Base-by-base conservation (phyloP, 2,113 vertebrate genomes). In the Colius striatus region DNA sequence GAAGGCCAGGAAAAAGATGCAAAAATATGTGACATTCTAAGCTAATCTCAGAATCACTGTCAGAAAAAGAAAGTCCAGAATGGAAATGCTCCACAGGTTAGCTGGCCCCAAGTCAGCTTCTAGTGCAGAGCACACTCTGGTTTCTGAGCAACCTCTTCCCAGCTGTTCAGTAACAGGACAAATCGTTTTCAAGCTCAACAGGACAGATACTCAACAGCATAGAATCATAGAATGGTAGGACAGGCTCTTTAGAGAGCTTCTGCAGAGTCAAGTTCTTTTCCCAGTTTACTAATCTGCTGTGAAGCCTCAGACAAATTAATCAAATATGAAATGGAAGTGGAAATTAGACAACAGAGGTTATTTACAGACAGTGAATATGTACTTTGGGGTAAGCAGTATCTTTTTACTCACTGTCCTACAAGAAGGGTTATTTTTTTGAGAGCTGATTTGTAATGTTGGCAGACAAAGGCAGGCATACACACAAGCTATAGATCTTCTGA, bases 131-230 rank as follows among this genome's bases (percentile, higher is more conserved):
- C 60, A 61, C 12, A 26, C 57, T 74, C 45, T 83, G 54, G 13
- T 45, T 76, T 76, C 55, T 27, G 30, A 88, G 88, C 67, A 88
- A 85, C 27, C 25, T 29, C 12, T 51, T 71, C 63, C 81, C 88
- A 94, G 90, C 82, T 90, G 85, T 66, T 92, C 63, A 70, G 45
- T 50, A 71, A 76, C 36, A 71, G 82, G 88, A 92, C 47, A 93
- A 92, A 90, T 88, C 72, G 26, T 72, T 70, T 54, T 45, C 74
- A 65, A 1, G 1, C 45, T 61, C 70, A 84, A 19, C 41, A 74
- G 67, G 41, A 82, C 23, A 47, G 61, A 57, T 67, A 75, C 2
- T 7, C 2, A 43, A 17, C 13, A 66, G 30, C 34, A 51, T n/a
- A n/a, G n/a, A n/a, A n/a, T n/a, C n/a, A n/a, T n/a, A n/a, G n/a